A percentile compares a stretch with the other conserved stretches of the same genome.
Conservation (phyloP, 2,888 invertebrate species). For the Syrista parreyssii region DNA sequence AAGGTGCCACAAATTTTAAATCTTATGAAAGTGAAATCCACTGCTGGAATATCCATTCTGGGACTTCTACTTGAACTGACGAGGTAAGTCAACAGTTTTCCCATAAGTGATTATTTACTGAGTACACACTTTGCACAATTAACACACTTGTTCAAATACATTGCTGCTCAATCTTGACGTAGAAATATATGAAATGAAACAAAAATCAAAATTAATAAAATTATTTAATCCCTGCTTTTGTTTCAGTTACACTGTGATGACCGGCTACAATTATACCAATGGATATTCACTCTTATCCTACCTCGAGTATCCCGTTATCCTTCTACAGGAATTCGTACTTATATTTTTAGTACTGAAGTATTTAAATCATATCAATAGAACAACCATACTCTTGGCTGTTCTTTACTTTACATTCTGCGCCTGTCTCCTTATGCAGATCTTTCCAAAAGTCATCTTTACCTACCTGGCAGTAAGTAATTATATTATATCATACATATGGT, state of each 20-base stretch:
- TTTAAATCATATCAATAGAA: slow-evolving; percentile 69
- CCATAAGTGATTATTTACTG: neutral
- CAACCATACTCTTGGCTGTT: slow-evolving; percentile 50
- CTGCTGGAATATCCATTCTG: slow-evolving; percentile 76
- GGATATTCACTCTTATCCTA: slow-evolving; percentile 81
- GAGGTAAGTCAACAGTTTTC: slow-evolving; percentile 68
- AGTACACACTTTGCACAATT: neutral
- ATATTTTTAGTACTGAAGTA: slow-evolving; percentile 79
- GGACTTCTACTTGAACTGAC: slow-evolving; percentile 77
- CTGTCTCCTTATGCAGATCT: slow-evolving; percentile 65
- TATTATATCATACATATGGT: neutral
- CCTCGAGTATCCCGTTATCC: slow-evolving; percentile 85
- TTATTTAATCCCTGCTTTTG: slow-evolving; percentile 28
- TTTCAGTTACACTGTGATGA: slow-evolving; percentile 83
- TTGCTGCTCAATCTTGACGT: neutral
- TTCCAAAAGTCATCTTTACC: slow-evolving; percentile 68
- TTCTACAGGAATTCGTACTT: slow-evolving; percentile 80
- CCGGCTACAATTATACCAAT: slow-evolving; percentile 83
- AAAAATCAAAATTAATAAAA: slow-evolving; percentile 3
- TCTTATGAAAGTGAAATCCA: slow-evolving; percentile 73
- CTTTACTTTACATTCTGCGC: slow-evolving; percentile 60
- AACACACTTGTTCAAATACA: neutral
- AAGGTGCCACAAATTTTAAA: slow-evolving; percentile 87
- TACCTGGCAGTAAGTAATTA: slow-evolving; percentile 73
- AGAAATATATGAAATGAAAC: neutral